Evolutionary conservation across 2,113 vertebrate genomes (phyloP).

Genomic region (Brachyhypopomus gauderio): DNA sequence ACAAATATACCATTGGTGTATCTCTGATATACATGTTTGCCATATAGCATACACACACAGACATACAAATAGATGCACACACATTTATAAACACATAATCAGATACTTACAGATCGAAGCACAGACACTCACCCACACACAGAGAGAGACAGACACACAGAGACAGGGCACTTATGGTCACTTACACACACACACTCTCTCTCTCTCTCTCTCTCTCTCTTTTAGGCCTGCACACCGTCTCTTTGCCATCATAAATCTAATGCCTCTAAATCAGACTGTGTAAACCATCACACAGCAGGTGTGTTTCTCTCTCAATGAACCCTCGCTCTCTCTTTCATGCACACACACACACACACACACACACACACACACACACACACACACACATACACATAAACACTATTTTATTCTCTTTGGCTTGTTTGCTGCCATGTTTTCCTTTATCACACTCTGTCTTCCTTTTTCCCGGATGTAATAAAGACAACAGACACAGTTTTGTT

Average conservation of each 20-base stretch:
- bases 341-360: neutral
- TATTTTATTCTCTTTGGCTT: slow-evolving; percentile 12
- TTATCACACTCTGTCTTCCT: slow-evolving; percentile 40
- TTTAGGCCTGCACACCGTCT: slow-evolving; percentile 37
- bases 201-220: slow-evolving; percentile 13
- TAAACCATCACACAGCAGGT: slow-evolving; percentile 25
- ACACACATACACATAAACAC: slow-evolving; percentile 4
- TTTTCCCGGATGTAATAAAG: slow-evolving; percentile 52
- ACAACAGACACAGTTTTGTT: slow-evolving; percentile 42
- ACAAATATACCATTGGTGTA: neutral
- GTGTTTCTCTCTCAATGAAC: neutral
- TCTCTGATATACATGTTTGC: neutral
- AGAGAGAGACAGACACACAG: neutral
- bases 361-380: slow-evolving; percentile 7
- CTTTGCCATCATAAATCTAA: slow-evolving; percentile 42
- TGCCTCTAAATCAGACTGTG: slow-evolving; percentile 32
- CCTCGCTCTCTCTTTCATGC: slow-evolving; percentile 2
- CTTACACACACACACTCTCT: no score
- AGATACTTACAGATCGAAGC: neutral
- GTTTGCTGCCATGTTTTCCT: slow-evolving; percentile 18
- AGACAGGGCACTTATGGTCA: neutral
- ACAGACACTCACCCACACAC: neutral
- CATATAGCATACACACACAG: neutral
- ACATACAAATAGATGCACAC: neutral
- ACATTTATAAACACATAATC: neutral